These are phyloP conservation scores for Neolamprologus variostigma DNA, from an alignment of 2,113 vertebrate genomes.

Conservation along the genomic window DNA sequence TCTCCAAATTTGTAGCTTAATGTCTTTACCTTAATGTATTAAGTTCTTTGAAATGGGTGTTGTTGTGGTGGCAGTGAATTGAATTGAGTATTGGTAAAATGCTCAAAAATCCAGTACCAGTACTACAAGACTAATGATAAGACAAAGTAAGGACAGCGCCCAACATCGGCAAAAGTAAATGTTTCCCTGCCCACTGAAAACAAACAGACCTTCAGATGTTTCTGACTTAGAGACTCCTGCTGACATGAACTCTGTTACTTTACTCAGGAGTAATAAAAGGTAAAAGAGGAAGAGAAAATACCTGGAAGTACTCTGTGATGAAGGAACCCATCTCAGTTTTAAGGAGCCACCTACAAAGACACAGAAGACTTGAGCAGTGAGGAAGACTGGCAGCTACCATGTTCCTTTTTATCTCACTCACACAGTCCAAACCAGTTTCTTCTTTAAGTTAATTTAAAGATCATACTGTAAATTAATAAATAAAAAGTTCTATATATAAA, in stretches of 20 bases:
- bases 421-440: background rate
- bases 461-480: no score
- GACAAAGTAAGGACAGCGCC: background rate
- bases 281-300: conserved; percentile 29
- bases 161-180: background rate
- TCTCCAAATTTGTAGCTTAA: background rate
- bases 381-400: background rate
- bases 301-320: conserved; percentile 95
- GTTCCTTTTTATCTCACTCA: background rate
- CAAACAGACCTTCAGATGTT: background rate
- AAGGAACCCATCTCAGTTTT: conserved; percentile 95
- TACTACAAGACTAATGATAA: background rate
- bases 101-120: background rate
- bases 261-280: background rate
- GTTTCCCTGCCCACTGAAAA: background rate
- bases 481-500: no score
- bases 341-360: conserved; percentile 79
- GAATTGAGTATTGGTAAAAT: background rate
- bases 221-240: background rate
- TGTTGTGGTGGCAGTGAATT: background rate
- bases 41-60: background rate
- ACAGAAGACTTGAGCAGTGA: background rate
- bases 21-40: background rate
- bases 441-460: background rate
- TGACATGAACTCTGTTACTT: background rate